Base-by-base conservation (phyloP, 2,797 vertebrate species). In the Knipowitschia caucasica region DNA sequence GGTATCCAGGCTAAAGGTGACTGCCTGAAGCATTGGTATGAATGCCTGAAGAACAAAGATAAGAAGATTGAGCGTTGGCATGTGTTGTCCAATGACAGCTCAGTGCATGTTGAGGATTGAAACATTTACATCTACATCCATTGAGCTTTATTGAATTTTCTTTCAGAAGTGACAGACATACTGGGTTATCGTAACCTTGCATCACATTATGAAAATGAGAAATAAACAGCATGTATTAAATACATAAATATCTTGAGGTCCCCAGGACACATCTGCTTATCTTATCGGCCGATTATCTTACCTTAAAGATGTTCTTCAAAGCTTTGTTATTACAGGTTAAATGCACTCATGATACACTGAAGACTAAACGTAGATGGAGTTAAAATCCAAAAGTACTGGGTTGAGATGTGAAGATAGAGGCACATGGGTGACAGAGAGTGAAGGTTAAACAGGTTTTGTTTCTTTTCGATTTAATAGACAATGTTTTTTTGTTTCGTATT, bases 41-140 rank as follows among this genome's bases (percentile, higher is more conserved):
- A 97, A 62, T 98, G 95, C 39, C 80, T 99, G 62, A 99, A 98
- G 86, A 99, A 98, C 90, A 98, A 97, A 77, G 96, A 99, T 86
- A 95, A 96, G 93, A 95, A 90, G 82, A 95, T 96, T 0, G 95
- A 98, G 61, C 94, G 93, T 80, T 99, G 96, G 95, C 95, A 98
- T 59, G 93, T 94, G 49, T 92, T 99, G 18, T 85, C 95, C 18
- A 93, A 95, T 0, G 93, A 95, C 80, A 93, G 88, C 87, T 89
- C 91, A 0, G 72, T 85, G n/a, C 82, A 93, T 6, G 94, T 94
- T 0, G 95, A 97, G 10, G 96, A 93, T 40, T 89, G 46, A 85
- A 38, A 2, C 3, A 0, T 21, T 62, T 15, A 7, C 50, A 4
- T 24, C 2, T 64, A 34, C 35, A 20, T 63, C 21, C 5, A 21